These are phyloP conservation scores for Lymantria monacha DNA, from an alignment of 2,888 invertebrate genomes.

Conservation along the genomic window DNA sequence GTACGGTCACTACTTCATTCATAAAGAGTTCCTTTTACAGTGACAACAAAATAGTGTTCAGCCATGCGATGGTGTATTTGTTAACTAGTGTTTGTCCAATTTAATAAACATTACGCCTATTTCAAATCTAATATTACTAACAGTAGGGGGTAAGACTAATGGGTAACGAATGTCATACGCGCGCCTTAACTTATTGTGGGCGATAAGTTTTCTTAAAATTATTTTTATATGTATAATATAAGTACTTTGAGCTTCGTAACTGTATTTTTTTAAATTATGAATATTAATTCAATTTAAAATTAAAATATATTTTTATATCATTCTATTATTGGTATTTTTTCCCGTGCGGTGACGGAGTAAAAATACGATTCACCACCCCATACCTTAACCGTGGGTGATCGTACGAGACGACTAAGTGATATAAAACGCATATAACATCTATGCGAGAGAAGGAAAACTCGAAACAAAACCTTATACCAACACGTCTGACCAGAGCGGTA, in stretches of 20 bases:
- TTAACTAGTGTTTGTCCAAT: constrained; percentile 43
- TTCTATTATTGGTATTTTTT: too few relatives aligned
- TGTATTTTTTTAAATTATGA: constrained; percentile 1
- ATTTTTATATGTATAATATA: constrained; percentile 8
- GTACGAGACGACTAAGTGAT: too few relatives aligned
- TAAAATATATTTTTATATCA: too few relatives aligned
- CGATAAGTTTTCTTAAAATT: constrained; percentile 21
- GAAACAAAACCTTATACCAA: too few relatives aligned
- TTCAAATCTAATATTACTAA: constrained; percentile 39
- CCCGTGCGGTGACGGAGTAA: too few relatives aligned
- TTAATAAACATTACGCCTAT: constrained; percentile 41
- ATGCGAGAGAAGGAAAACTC: too few relatives aligned
- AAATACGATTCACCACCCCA: too few relatives aligned
- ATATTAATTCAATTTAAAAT: neutral
- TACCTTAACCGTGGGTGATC: too few relatives aligned
- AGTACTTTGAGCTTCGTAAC: constrained; percentile 11
- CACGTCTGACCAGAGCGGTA: too few relatives aligned
- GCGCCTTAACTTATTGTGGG: constrained; percentile 18
- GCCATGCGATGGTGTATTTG: constrained; percentile 45
- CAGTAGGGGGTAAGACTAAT: constrained; percentile 40
- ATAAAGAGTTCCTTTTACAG: constrained; percentile 67
- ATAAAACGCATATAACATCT: too few relatives aligned
- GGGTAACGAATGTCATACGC: constrained; percentile 13
- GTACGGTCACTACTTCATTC: constrained; percentile 67
- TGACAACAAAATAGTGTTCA: constrained; percentile 59